Evolutionary conservation across 2,888 invertebrate species (phyloP), one percentile per base, ranked within the genome.

Genomic region (Caenorhabditis sp.): DNA sequence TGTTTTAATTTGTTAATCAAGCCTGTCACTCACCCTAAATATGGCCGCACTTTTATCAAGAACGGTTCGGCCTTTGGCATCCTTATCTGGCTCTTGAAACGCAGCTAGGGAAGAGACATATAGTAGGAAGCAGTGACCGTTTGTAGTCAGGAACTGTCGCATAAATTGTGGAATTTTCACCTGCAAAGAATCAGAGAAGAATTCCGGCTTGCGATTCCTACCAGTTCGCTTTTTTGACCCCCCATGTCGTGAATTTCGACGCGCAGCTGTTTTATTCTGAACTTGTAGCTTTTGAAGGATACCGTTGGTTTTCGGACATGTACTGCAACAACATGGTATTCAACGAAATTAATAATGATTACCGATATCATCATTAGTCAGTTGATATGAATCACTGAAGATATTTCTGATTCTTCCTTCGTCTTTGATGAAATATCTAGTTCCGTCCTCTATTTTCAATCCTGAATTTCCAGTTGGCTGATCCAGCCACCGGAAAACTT

Each of bases 191-290:
- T 6, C 9, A 6, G 32, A 6, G 32, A 32, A 13, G 18, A 32
- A 9, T 5, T 18, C 40, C 2, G n/a, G 11, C 13, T 26, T 13
- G n/a, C n/a, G 8, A 6, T 20, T 44, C 9, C 44, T 9, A 87
- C 87, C 47, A 85, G 60, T 70, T 89, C 90, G 2, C 84, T 84
- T 50, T 85, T 81, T 74, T 90, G 90, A 20, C 90, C 90, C 20
- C 90, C 90, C 74, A 89, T 89, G 76, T 90, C 90, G 61, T 87
- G 87, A 51, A 90, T 88, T 64, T 86, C 88, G 11, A 90, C 78
- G 22, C 79, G 74, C 61, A 85, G 70, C 9, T 82, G 82, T 50
- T 88, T 85, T 47, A 90, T 83, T 35, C 82, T 68, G 70, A 90
- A 89, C 26, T 87, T 86, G 76, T 88, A 90, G 53, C 86, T 84